Conservation (phyloP, 2,797 vertebrate species). For the Chaunax sp. region DNA sequence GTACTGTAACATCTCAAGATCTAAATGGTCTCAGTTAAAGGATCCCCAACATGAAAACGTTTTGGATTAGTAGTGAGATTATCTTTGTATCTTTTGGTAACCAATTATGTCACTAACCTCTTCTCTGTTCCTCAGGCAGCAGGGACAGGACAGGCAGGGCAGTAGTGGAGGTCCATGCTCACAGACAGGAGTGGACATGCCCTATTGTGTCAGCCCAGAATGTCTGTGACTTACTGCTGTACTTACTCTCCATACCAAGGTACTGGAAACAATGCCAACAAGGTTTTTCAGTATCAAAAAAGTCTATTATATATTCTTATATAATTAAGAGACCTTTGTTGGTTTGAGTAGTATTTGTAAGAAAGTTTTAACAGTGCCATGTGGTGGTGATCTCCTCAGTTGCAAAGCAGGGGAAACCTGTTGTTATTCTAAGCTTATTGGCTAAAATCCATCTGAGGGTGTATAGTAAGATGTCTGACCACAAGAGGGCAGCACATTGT, state of each 20-base stretch:
- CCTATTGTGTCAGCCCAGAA: constrained; percentile 78
- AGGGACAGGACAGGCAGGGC: constrained; percentile 89
- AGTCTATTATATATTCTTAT: too few relatives aligned
- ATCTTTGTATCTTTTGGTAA: neutral
- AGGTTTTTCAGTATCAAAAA: too few relatives aligned
- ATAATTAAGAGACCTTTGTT: neutral
- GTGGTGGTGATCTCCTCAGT: too few relatives aligned
- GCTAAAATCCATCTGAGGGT: neutral
- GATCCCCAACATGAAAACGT: too few relatives aligned
- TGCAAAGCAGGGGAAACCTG: too few relatives aligned
- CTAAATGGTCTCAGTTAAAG: too few relatives aligned
- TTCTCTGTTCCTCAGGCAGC: constrained; percentile 80
- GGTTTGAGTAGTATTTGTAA: neutral
- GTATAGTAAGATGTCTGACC: constrained; percentile 39
- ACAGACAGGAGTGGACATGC: constrained; percentile 81
- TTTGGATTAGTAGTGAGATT: neutral
- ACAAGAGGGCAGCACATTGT: constrained; percentile 65
- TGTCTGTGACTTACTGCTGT: constrained; percentile 86
- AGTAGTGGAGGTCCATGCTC: constrained; percentile 88
- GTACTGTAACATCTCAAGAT: too few relatives aligned
- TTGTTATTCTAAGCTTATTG: neutral
- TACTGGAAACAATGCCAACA: constrained; percentile 52
- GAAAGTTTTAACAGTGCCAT: too few relatives aligned
- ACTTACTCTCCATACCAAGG: constrained; percentile 89
- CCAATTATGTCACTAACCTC: neutral